phyloP scores from a whole-genome alignment of 1,140 invertebrate species.

The Littorina saxatilis region DNA sequence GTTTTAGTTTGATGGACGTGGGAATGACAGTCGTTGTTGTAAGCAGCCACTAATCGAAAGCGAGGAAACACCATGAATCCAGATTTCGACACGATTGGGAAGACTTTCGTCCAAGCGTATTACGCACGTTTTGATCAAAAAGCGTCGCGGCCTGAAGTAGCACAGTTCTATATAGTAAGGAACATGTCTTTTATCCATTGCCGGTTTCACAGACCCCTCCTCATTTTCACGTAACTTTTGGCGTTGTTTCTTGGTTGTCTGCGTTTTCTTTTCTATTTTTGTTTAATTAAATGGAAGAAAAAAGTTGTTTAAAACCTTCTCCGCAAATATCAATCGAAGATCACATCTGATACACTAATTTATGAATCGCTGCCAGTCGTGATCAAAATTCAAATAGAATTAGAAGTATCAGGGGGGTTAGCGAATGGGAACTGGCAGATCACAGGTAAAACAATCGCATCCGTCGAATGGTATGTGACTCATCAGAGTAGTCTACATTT shows the following conservation, averaged over 20 bases:
- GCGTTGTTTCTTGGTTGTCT: background rate
- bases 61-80: background rate
- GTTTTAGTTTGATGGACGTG: no score
- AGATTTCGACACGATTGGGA: background rate
- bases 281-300: background rate
- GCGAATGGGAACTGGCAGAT: background rate
- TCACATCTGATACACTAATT: background rate
- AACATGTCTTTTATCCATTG: background rate
- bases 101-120: background rate
- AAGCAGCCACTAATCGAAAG: no score
- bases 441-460: background rate
- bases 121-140: constrained; percentile 5
- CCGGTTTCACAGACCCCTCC: background rate
- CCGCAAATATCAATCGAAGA: background rate
- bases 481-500: no score
- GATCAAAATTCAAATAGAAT: background rate
- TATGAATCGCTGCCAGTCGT: background rate
- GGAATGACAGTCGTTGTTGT: no score
- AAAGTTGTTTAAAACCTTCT: background rate
- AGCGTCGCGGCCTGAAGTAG: background rate
- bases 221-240: no score
- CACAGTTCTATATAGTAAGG: background rate
- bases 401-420: background rate
- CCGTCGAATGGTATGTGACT: no score
- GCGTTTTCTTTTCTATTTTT: no score